Percentiles rank a stretch among this genome's conserved stretches.
phyloP scores from a whole-genome alignment of 2,113 vertebrate genomes.

The Callionymus lyra region DNA sequence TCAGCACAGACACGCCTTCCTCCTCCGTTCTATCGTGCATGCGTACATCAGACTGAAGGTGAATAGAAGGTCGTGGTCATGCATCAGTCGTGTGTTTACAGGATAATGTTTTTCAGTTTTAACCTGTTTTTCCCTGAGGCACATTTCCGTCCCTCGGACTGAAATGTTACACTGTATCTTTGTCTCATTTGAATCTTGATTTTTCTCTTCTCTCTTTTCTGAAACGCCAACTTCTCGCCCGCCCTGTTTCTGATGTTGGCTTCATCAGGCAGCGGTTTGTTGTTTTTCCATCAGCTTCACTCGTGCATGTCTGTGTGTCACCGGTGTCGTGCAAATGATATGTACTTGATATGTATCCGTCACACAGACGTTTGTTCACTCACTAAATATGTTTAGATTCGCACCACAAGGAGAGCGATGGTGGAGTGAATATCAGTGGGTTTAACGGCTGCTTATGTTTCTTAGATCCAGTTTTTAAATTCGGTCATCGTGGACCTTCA shows the following conservation, averaged over 20 bases:
- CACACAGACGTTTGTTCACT: background rate
- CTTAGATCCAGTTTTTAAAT: conserved; percentile 94
- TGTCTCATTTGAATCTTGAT: conserved; percentile 55
- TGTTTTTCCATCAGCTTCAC: conserved; percentile 66
- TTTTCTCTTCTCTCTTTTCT: conserved; percentile 43
- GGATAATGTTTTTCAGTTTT: too few species aligned
- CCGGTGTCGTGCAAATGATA: conserved; percentile 3
- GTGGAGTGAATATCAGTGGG: too few species aligned
- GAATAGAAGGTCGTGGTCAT: background rate
- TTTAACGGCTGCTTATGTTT: background rate
- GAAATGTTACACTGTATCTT: conserved; percentile 40
- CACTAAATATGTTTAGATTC: too few species aligned
- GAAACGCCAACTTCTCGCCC: conserved; percentile 45
- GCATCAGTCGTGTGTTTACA: background rate
- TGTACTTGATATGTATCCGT: background rate
- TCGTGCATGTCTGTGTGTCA: conserved; percentile 51
- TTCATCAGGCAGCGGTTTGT: conserved; percentile 90
- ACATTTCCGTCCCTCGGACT: conserved; percentile 2
- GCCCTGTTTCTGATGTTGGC: conserved; percentile 69
- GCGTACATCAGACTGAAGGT: background rate
- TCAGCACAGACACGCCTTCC: too few species aligned
- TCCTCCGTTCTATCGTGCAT: too few species aligned
- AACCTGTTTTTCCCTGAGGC: too few species aligned
- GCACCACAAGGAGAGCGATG: too few species aligned
- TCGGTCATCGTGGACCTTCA: conserved; percentile 94